Evolutionary conservation across 2,797 vertebrate genomes (phyloP).

Genomic region (Bryconaethiops microstoma): DNA sequence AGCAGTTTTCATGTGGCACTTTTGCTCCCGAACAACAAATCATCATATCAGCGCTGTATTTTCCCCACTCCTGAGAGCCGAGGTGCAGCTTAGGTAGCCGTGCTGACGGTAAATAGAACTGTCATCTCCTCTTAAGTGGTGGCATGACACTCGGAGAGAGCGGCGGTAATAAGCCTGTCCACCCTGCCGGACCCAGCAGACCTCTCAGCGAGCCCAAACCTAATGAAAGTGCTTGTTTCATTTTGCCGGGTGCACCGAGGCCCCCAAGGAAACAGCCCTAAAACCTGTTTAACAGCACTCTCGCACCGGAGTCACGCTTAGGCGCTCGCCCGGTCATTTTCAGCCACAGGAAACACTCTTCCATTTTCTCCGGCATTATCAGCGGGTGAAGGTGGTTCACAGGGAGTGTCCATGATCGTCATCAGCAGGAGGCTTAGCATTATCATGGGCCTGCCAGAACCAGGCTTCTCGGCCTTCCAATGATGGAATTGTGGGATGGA

Average conservation of each 20-base stretch:
- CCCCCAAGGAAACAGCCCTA: slow-evolving; percentile 25
- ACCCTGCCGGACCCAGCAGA: slow-evolving; percentile 1
- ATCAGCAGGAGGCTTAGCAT: not conserved
- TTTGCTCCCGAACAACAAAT: slow-evolving; percentile 35
- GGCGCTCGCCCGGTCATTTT: not conserved
- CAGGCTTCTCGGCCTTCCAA: not conserved
- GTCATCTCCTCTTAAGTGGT: slow-evolving; percentile 52
- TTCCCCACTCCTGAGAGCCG: not conserved
- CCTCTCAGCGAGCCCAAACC: slow-evolving; percentile 29
- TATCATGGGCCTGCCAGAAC: not conserved
- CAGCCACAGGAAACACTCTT: not conserved
- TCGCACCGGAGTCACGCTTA: not conserved
- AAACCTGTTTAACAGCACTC: slow-evolving; percentile 13
- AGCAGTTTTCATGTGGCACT: slow-evolving; percentile 13
- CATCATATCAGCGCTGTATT: slow-evolving; percentile 20
- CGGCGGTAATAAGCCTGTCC: slow-evolving; percentile 50
- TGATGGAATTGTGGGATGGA: slow-evolving; percentile 26
- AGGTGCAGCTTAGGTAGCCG: slow-evolving; percentile 21
- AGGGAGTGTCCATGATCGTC: not conserved
- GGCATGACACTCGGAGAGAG: slow-evolving; percentile 34
- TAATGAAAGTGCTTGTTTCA: slow-evolving; percentile 52
- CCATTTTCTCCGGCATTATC: not conserved
- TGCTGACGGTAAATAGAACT: slow-evolving; percentile 47
- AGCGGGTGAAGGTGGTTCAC: not conserved
- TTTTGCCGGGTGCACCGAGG: slow-evolving; percentile 24